Evolutionary conservation across 2,113 vertebrate species (phyloP), one percentile per base, ranked within the genome.

Genomic region (Chloropsis cyanopogon): DNA sequence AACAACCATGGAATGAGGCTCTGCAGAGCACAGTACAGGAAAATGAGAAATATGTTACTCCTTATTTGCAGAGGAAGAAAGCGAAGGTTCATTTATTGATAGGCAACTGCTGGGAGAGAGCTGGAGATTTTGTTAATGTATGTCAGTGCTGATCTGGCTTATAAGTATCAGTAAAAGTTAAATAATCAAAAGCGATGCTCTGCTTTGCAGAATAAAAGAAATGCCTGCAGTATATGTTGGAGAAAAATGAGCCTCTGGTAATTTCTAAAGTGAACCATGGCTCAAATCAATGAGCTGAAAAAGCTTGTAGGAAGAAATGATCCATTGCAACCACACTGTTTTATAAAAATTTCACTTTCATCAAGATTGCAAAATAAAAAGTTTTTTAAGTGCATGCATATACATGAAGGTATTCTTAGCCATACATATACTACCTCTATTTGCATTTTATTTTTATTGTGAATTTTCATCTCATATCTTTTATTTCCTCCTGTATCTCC

Each of bases 1-100:
- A 94, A 94, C 70, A 89, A 47, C 77, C 85, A 91, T 66, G 85
- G 91, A 95, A 92, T 90, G 77, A 96, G 75, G 92, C 56, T 89
- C 69, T 33, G 56, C 70, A 88, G 60, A 92, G 64, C 82, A 83
- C 24, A 47, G 61, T 37, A 72, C 25, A 86, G 68, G 63, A 92
- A 91, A 95, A 92, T 92, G 71, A 93, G 54, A 92, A 87, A 92
- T 90, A 89, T 1, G 21, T 86, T 96, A 79, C 82, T 87, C 46
- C n/a, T 80, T 95, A 90, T 92, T 96, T 95, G 70, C 41, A 66
- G 84, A 86, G 46, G 50, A 72, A 77, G 39, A 93, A 87, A 94
- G 19, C 0, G 0, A 79, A 91, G 71, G 49, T 72, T 90, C 90
- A 88, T 64, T 65, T 37, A 37, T 20, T 44, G 46, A 93, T 44